These are phyloP conservation scores for Bolborhynchus lineola DNA, from an alignment of 2,113 vertebrate species.

Conservation along the genomic window DNA sequence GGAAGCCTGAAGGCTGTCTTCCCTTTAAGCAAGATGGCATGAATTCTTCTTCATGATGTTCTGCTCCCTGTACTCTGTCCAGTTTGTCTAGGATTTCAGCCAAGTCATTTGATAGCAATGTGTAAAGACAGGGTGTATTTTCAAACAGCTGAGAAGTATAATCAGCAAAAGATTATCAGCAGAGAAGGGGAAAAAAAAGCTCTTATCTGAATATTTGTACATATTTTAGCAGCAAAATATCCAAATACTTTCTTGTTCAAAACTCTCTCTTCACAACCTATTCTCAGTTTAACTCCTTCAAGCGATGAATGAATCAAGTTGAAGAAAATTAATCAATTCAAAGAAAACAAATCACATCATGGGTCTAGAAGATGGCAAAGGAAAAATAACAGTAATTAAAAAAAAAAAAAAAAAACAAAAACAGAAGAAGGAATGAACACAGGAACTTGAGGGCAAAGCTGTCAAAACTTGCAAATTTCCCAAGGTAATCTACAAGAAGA, in stretches of 20 bases:
- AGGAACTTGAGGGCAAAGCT: background rate
- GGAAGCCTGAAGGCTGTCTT: background rate
- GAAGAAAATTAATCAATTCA: background rate
- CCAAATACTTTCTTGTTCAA: background rate
- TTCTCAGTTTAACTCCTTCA: background rate
- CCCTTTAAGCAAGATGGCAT: background rate
- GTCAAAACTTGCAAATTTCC: background rate
- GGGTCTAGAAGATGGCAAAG: background rate
- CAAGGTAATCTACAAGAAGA: background rate
- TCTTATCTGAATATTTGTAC: background rate
- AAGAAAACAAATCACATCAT: background rate
- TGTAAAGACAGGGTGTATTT: background rate
- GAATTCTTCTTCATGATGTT: background rate
- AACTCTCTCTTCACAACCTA: background rate
- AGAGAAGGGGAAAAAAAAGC: accelerated
- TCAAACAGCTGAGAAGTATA: background rate
- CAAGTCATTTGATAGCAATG: background rate
- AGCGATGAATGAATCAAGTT: background rate
- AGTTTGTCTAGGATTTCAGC: constrained; percentile 21
- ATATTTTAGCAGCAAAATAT: background rate
- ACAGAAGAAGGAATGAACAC: background rate
- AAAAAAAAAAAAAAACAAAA: background rate
- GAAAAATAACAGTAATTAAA: background rate
- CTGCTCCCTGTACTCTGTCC: background rate
- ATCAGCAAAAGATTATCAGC: background rate